These are phyloP conservation scores for Elgonia sp. DNA, from an alignment of 2,888 invertebrate genomes.

Conservation along the genomic window DNA sequence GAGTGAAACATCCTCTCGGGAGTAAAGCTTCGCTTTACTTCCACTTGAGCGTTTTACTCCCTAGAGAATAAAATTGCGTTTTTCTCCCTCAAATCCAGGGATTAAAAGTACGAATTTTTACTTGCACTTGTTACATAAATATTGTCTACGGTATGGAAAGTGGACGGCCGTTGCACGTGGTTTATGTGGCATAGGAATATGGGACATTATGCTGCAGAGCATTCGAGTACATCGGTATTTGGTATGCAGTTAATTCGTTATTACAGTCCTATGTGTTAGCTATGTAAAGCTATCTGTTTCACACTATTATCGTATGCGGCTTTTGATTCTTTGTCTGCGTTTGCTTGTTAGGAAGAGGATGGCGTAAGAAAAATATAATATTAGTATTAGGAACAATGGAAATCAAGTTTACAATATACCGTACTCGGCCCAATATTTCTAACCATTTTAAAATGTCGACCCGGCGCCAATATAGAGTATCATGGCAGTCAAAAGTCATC, in stretches of 20 bases:
- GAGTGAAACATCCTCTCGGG: too few species aligned
- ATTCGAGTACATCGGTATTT: slow-evolving; percentile 77
- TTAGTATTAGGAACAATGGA: slow-evolving; percentile 76
- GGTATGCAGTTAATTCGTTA: slow-evolving; percentile 60
- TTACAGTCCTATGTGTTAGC: slow-evolving; percentile 60
- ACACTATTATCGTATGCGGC: slow-evolving; percentile 50
- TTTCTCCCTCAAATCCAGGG: too few species aligned
- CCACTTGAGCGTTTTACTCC: too few species aligned
- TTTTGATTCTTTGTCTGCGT: slow-evolving; percentile 74
- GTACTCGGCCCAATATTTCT: slow-evolving; percentile 73
- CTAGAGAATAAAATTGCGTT: too few species aligned
- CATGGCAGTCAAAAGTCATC: slow-evolving; percentile 30
- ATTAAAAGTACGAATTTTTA: too few species aligned
- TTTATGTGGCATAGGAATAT: slow-evolving; percentile 86
- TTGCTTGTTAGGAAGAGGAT: slow-evolving; percentile 34
- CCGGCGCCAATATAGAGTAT: slow-evolving; percentile 45
- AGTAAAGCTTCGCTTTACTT: too few species aligned
- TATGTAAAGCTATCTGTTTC: slow-evolving; percentile 66
- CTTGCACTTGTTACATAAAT: slow-evolving; percentile 86
- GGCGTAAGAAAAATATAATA: slow-evolving; percentile 64
- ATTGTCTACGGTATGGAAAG: slow-evolving; percentile 87
- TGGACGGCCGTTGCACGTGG: slow-evolving; percentile 85
- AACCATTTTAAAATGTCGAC: slow-evolving; percentile 66
- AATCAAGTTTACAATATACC: slow-evolving; percentile 73
- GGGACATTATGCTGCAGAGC: slow-evolving; percentile 83